phyloP scores from a whole-genome alignment of 2,113 vertebrate species.

The Lethenteron camtschaticum region DNA sequence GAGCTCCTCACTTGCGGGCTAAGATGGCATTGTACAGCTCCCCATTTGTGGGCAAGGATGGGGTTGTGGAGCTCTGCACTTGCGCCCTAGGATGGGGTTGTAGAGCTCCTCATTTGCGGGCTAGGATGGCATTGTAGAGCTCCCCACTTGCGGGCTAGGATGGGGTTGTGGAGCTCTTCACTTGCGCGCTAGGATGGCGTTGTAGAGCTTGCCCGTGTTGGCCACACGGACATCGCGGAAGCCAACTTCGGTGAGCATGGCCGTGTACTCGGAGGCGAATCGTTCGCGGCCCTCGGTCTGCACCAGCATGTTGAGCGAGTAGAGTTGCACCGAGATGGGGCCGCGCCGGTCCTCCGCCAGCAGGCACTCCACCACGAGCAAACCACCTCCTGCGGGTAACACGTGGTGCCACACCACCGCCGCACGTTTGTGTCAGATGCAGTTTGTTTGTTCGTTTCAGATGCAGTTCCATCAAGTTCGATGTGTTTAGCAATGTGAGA shows the following conservation, averaged over 20 bases:
- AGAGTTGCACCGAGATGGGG: slow-evolving; percentile 24
- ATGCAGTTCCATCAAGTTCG: no score
- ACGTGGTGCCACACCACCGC: no score
- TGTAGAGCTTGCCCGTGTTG: slow-evolving; percentile 28
- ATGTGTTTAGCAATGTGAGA: no score
- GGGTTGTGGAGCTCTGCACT: slow-evolving; percentile 11
- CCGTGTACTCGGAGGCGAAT: slow-evolving; percentile 20
- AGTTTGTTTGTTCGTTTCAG: no score
- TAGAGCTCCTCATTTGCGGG: no score
- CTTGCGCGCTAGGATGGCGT: slow-evolving; percentile 26
- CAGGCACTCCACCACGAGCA: slow-evolving; percentile 28
- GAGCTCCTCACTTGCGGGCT: no score
- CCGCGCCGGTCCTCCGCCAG: slow-evolving; percentile 26
- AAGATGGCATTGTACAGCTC: slow-evolving; percentile 25
- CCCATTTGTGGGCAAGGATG: no score
- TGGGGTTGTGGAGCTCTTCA: slow-evolving; percentile 11
- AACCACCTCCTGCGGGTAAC: slow-evolving; percentile 20
- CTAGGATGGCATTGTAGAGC: no score
- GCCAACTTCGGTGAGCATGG: slow-evolving; percentile 18
- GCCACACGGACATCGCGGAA: slow-evolving; percentile 24
- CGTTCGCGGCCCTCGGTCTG: slow-evolving; percentile 26
- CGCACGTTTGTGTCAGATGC: no score
- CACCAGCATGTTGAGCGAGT: slow-evolving; percentile 36
- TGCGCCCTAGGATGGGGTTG: slow-evolving; percentile 22
- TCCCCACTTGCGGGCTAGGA: no score